Evolutionary conservation across 92 coral and sea anemone species (phyloP).

Genomic region (Zoanthus sansibaricus): DNA sequence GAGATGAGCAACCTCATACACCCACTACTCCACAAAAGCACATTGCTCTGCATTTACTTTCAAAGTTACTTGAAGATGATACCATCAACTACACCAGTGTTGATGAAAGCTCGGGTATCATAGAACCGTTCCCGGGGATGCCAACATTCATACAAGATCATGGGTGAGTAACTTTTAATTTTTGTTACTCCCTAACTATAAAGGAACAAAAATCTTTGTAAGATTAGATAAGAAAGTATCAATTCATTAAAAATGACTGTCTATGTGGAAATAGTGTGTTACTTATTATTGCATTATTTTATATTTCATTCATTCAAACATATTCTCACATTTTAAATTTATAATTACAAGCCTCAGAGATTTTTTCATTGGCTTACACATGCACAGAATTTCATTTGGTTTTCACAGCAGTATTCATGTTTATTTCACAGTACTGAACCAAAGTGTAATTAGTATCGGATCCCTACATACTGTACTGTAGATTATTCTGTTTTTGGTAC

Average conservation of each 20-base stretch:
- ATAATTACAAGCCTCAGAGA: too few species aligned
- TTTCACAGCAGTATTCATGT: too few species aligned
- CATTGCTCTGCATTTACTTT: slow-evolving; percentile 94
- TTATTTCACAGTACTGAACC: too few species aligned
- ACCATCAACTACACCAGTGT: slow-evolving; percentile 86
- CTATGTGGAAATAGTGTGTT: too few species aligned
- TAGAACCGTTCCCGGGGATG: slow-evolving; percentile 76
- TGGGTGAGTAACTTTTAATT: slow-evolving; percentile 19
- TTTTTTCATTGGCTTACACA: too few species aligned
- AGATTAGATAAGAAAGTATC: slow-evolving; percentile 19
- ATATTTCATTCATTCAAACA: too few species aligned
- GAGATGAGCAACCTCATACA: slow-evolving; percentile 56
- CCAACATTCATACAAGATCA: slow-evolving; percentile 40
- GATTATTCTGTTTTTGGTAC: too few species aligned
- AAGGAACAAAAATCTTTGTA: neutral
- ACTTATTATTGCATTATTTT: too few species aligned
- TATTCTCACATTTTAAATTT: too few species aligned
- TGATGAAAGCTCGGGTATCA: slow-evolving; percentile 73
- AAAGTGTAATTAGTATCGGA: too few species aligned
- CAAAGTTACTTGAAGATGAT: slow-evolving; percentile 98
- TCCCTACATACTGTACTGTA: too few species aligned
- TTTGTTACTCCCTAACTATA: neutral
- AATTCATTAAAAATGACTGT: slow-evolving; percentile 38
- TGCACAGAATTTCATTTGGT: too few species aligned
- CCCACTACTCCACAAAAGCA: slow-evolving; percentile 88